Evolutionary conservation across 2,888 invertebrate genomes (phyloP).

Genomic region (Plagiodera versicolora): DNA sequence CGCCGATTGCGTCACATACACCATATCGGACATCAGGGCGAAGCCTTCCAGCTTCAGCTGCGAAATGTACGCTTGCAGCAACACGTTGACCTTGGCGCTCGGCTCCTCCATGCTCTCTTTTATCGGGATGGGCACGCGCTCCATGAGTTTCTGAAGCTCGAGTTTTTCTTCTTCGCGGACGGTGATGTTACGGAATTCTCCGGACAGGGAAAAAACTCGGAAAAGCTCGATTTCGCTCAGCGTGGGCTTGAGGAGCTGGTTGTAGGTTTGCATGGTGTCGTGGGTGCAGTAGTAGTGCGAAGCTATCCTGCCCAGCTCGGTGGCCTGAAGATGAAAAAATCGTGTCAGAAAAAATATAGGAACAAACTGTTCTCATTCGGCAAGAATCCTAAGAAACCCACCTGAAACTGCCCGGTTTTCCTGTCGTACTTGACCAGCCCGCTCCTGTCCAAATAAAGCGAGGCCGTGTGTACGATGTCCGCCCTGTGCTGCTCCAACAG

Average conservation of each 20-base stretch:
- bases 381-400: no score
- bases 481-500: constrained; percentile 87
- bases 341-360: no score
- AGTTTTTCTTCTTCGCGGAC: constrained; percentile 96
- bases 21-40: constrained; percentile 99
- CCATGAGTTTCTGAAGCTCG: constrained; percentile 93
- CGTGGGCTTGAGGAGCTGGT: constrained; percentile 93
- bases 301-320: constrained; percentile 95
- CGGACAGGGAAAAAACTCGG: constrained; percentile 96
- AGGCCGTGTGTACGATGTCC: constrained; percentile 95
- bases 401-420: constrained; percentile 78
- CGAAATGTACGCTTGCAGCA: constrained; percentile 97
- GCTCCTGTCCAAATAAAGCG: constrained; percentile 85
- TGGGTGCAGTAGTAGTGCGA: constrained; percentile 98
- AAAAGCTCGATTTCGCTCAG: constrained; percentile 97
- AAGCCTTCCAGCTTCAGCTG: constrained; percentile 98
- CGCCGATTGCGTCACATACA: constrained; percentile 97
- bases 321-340: constrained; percentile 47
- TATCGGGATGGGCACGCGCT: constrained; percentile 96
- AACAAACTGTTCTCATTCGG: no score
- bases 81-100: constrained; percentile 93
- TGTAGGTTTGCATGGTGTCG: constrained; percentile 96
- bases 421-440: constrained; percentile 95
- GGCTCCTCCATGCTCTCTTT: constrained; percentile 99
- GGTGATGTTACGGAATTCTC: constrained; percentile 91